Percentiles rank a stretch among this genome's conserved stretches.
Conservation (phyloP, 2,888 invertebrate genomes). For the Trissolcus brochymenae region DNA sequence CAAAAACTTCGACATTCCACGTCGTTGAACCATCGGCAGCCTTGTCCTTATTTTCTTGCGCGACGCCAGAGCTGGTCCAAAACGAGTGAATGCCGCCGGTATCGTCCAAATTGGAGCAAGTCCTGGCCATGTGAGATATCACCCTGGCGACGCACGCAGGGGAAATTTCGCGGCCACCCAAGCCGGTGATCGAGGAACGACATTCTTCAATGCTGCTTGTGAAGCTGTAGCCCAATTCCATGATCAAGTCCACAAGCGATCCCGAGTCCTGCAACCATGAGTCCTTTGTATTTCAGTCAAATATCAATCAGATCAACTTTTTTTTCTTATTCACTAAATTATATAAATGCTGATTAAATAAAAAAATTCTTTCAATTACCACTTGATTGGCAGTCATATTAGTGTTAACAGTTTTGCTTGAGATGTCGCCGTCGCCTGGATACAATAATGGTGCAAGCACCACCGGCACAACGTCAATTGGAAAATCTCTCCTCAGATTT, state of each 20-base stretch:
- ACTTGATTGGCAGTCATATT: slow-evolving; percentile 74
- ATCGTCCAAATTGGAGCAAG: slow-evolving; percentile 86
- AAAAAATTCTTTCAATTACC: slow-evolving; percentile 59
- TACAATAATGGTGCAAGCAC: slow-evolving; percentile 93
- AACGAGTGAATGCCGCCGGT: slow-evolving; percentile 77
- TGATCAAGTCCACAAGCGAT: slow-evolving; percentile 90
- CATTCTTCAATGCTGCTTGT: slow-evolving; percentile 92
- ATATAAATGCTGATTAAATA: too few relatives aligned
- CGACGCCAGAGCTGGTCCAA: slow-evolving; percentile 79
- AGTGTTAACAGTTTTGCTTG: slow-evolving; percentile 64
- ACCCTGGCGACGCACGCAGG: slow-evolving; percentile 90
- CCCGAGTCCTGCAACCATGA: slow-evolving; percentile 80
- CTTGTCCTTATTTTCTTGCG: slow-evolving; percentile 78
- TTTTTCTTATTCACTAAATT: neutral
- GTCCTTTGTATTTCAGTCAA: slow-evolving; percentile 21
- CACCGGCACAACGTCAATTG: slow-evolving; percentile 91
- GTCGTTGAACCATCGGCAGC: slow-evolving; percentile 77
- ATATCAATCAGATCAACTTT: neutral
- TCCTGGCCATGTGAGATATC: slow-evolving; percentile 90
- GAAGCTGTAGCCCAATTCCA: slow-evolving; percentile 94
- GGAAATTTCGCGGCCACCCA: slow-evolving; percentile 89
- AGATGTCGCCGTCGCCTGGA: slow-evolving; percentile 81
- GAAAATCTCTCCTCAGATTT: slow-evolving; percentile 90
- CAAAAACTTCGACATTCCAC: slow-evolving; percentile 97
- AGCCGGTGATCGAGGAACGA: slow-evolving; percentile 87